These are phyloP conservation scores for Entosphenus tridentatus DNA, from an alignment of 2,113 vertebrate genomes.

Conservation along the genomic window DNA sequence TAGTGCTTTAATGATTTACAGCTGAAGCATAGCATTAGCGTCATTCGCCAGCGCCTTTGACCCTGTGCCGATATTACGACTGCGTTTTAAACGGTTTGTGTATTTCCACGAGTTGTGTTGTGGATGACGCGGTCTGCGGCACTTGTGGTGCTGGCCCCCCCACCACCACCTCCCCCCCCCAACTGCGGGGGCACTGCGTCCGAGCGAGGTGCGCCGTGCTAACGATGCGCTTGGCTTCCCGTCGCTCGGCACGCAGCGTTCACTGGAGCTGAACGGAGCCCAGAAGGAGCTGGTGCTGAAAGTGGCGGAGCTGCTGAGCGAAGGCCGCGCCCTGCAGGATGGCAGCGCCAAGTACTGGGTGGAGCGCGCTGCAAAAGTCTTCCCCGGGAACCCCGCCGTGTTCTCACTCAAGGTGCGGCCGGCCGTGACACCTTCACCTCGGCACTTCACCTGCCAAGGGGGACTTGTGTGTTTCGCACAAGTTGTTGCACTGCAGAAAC, in stretches of 20 bases:
- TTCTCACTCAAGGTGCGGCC: conserved; percentile 57
- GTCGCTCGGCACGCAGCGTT: conserved; percentile 29
- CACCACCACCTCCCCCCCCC: background rate
- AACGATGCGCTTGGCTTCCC: background rate
- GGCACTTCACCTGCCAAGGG: too few relatives aligned
- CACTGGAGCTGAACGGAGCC: conserved; percentile 69
- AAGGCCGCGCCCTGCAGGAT: conserved; percentile 32
- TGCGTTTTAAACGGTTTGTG: too few relatives aligned
- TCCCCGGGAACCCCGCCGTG: conserved; percentile 48
- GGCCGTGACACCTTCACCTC: too few relatives aligned
- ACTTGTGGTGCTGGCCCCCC: background rate
- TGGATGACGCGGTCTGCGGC: too few relatives aligned
- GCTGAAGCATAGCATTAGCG: too few relatives aligned
- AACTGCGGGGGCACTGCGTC: background rate
- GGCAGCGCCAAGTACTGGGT: conserved; percentile 83
- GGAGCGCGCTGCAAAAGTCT: conserved; percentile 62
- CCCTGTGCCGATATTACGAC: too few relatives aligned
- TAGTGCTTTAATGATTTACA: too few relatives aligned
- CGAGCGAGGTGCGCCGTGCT: background rate
- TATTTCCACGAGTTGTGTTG: too few relatives aligned
- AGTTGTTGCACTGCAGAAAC: too few relatives aligned
- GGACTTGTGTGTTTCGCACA: background rate
- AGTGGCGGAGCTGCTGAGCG: conserved; percentile 70
- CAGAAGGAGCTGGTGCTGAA: conserved; percentile 84
- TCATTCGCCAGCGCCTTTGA: too few relatives aligned